These are phyloP conservation scores for Enteromius afrohamiltoni DNA, from an alignment of 2,797 vertebrate genomes.

Conservation along the genomic window DNA sequence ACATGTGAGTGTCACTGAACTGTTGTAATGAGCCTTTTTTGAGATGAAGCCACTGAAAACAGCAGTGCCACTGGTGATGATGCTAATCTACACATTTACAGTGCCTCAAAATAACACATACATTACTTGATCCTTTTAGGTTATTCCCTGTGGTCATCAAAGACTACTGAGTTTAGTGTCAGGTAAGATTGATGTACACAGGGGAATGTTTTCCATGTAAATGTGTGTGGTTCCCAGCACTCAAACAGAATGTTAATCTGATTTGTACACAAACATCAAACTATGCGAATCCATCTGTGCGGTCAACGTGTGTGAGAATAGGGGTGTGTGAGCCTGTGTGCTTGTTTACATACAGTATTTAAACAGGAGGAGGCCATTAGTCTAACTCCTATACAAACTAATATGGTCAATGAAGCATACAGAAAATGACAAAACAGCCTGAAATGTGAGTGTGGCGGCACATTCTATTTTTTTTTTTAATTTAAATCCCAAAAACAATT, in stretches of 20 bases:
- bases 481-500: slow-evolving; percentile 1
- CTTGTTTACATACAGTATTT: slow-evolving; percentile 41
- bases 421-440: slow-evolving; percentile 11
- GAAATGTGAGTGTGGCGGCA: neutral
- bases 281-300: slow-evolving; percentile 13
- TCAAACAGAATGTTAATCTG: slow-evolving; percentile 30
- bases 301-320: neutral
- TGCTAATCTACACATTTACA: neutral
- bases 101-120: neutral
- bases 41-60: neutral
- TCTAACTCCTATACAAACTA: slow-evolving; percentile 40
- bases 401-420: slow-evolving; percentile 14
- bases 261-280: slow-evolving; percentile 28
- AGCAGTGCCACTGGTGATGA: neutral
- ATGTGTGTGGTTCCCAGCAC: neutral
- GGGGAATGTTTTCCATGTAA: slow-evolving; percentile 25
- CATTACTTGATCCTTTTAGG: neutral
- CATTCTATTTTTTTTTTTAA: neutral
- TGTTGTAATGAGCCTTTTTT: neutral
- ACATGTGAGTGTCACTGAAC: neutral
- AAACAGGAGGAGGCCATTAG: slow-evolving; percentile 55
- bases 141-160: slow-evolving; percentile 6
- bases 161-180: neutral
- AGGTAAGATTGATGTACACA: neutral
- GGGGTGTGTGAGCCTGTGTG: neutral